These are phyloP conservation scores for Mechanitis messenoides DNA, from an alignment of 2,888 invertebrate species.

Conservation along the genomic window DNA sequence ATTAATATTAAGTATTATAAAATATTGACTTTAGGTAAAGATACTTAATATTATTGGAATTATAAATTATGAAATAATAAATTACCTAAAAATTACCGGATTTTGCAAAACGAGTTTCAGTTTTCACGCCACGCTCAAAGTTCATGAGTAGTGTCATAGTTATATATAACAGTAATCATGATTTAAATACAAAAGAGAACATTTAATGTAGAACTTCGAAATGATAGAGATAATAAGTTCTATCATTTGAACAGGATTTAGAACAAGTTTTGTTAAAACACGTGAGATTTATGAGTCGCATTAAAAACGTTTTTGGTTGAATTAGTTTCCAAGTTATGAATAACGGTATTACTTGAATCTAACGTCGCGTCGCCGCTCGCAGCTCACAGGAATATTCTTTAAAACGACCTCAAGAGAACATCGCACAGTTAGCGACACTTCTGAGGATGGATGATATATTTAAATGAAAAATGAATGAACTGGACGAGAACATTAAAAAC, in stretches of 20 bases:
- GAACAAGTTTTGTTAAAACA: slow-evolving; percentile 39
- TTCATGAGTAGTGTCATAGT: too few relatives aligned
- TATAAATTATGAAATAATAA: too few relatives aligned
- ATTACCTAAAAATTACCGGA: too few relatives aligned
- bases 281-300: slow-evolving; percentile 58
- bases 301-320: slow-evolving; percentile 57
- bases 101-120: too few relatives aligned
- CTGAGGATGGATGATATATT: neutral
- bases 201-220: slow-evolving; percentile 13
- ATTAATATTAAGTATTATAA: too few relatives aligned
- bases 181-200: neutral
- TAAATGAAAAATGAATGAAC: slow-evolving; percentile 1
- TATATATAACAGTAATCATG: too few relatives aligned
- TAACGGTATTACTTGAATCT: slow-evolving; percentile 47
- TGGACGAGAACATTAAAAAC: neutral
- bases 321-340: slow-evolving; percentile 60
- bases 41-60: too few relatives aligned
- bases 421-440: slow-evolving; percentile 1
- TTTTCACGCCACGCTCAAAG: too few relatives aligned
- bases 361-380: slow-evolving; percentile 24
- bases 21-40: too few relatives aligned
- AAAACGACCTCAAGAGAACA: too few relatives aligned
- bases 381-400: neutral
- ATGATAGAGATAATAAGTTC: slow-evolving; percentile 20
- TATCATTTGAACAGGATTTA: slow-evolving; percentile 22